Base-by-base conservation (phyloP, 2,888 invertebrate genomes). In the Lycaena phlaeas region DNA sequence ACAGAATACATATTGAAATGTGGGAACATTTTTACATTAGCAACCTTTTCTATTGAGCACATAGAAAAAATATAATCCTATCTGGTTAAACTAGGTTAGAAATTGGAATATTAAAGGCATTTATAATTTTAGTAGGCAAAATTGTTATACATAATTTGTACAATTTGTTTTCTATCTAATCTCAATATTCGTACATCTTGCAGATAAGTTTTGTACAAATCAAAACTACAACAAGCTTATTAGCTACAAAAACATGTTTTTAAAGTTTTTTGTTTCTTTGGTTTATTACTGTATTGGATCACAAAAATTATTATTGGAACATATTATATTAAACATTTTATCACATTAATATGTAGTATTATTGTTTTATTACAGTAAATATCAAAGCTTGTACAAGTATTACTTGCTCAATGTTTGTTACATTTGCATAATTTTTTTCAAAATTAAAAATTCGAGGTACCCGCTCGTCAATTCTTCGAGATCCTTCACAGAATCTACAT, bases 401-500 rank as follows among this genome's bases (percentile, higher is more conserved):
- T 41, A 15, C 27, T n/a, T 25, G 27, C 4, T 34, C 17, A 14
- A 9, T 34, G 9, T 29, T 6, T 25, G 27, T 25, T 28, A 31
- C 14, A 43, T 28, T 18, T 26, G 15, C 30, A 43, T 27, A 38
- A 31, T 40, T 40, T 42, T 31, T 26, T 39, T 31, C 7, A 39
- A 27, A 31, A 40, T 31, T 31, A 40, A 31, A 40, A 40, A 40
- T 27, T 40, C 31, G 26, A 40, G 30, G 31, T 46, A 84, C 84
- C 82, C 76, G 52, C 79, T 79, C 9, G 78, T 78, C 3, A 70
- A 44, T 42, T 76, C 79, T 46, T 82, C 82, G 12, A 77, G 64
- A 51, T 81, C 81, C 52, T 81, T 81, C 14, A 82, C 74, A 1
- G 79, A 79, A 42, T 81, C 79, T 9, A 79, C 53, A 46, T 82